These are phyloP conservation scores for Thunnus albacares DNA, from an alignment of 2,797 vertebrate species.

Conservation along the genomic window DNA sequence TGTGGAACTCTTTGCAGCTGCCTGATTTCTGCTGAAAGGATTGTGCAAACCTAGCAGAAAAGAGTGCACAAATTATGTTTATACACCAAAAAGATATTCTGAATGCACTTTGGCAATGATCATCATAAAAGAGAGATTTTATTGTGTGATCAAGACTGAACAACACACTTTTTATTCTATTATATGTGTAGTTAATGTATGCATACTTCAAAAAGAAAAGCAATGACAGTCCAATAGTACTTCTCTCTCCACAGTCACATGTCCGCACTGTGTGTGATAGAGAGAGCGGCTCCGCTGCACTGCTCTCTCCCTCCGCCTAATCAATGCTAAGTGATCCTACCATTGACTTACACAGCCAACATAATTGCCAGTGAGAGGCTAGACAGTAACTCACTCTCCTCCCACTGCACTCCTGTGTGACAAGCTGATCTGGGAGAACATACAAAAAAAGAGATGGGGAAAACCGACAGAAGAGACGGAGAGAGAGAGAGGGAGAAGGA, in stretches of 20 bases:
- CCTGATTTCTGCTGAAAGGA: constrained; percentile 2
- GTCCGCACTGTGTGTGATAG: constrained; percentile 64
- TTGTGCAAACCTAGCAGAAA: neutral
- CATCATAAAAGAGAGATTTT: constrained; percentile 13
- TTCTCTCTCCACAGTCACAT: constrained; percentile 56
- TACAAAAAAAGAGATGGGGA: constrained; percentile 55
- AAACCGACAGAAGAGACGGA: constrained; percentile 49
- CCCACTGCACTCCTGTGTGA: constrained; percentile 81
- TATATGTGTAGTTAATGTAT: neutral
- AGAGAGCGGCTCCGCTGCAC: constrained; percentile 72
- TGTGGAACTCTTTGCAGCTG: constrained; percentile 5
- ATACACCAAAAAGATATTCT: constrained; percentile 2
- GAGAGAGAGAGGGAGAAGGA: constrained; percentile 48
- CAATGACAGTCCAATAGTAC: constrained; percentile 42
- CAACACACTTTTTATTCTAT: neutral
- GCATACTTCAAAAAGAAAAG: constrained; percentile 29
- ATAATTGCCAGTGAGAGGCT: constrained; percentile 88
- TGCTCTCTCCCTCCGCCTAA: constrained; percentile 83
- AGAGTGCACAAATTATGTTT: neutral
- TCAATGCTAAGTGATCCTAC: constrained; percentile 90
- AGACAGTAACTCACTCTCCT: constrained; percentile 88
- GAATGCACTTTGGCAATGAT: neutral
- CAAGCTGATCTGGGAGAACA: constrained; percentile 79
- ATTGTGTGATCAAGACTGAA: constrained; percentile 1
- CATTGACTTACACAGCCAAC: constrained; percentile 88